Base-by-base conservation (phyloP, 2,888 invertebrate genomes). In the Brachylomia viminalis region DNA sequence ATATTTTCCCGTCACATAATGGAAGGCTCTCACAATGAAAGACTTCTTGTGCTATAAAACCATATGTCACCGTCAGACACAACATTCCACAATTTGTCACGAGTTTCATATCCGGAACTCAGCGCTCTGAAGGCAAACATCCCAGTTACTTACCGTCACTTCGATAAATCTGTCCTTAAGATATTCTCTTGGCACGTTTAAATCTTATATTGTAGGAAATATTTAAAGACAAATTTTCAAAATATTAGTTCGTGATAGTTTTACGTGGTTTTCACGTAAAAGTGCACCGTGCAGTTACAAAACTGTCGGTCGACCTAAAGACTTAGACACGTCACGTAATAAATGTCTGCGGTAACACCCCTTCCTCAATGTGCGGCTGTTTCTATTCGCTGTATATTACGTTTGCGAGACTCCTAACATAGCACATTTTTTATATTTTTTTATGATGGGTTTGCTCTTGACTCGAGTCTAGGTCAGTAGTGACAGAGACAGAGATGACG, bases 21-120 rank as follows among this genome's bases (percentile, higher is more conserved):
- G 67, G 75, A 85, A 81, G 80, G 72, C 72, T 83, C 75, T 78
- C 72, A 79, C 82, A 86, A 85, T 85, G 77, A 87, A 80, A 79
- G 73, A 87, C 79, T 83, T 79, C 79, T 79, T 78, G 77, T 73
- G 83, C 80, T 80, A 79, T 82, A 85, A 85, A 85, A 58, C 79
- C 87, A 82, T 87, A 86, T 79, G 76, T 87, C 81, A 83, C 82
- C 82, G 84, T 84, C 87, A 83, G 80, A 81, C 82, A 84, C 84
- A 84, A 83, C 85, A 87, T 87, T 87, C 86, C 82, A 79, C 85
- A 84, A 87, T 87, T 87, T 86, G 87, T 87, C 87, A 86, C 81
- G 79, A 81, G 86, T 82, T 87, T 87, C 86, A 87, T 87, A 87
- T 87, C 87, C 87, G 87, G 86, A 86, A 83, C 82, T 82, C 69